A percentile compares a stretch with the other conserved stretches of the same genome.
Evolutionary conservation across 1,140 invertebrate genomes (phyloP).

Genomic region (Halictus rubicundus): DNA sequence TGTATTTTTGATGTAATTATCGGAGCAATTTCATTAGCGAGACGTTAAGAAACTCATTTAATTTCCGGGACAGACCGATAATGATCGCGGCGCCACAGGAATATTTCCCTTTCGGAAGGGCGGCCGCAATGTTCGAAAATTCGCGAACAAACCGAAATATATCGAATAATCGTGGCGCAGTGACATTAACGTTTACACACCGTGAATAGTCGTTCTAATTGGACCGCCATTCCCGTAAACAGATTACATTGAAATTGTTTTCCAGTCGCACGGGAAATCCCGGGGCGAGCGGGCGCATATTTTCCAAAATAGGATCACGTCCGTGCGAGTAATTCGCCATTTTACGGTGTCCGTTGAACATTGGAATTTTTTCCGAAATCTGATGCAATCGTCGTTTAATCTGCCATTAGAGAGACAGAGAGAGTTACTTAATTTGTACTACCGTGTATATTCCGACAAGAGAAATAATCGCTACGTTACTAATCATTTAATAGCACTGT

Average conservation of each 20-base stretch:
- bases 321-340: constrained; percentile 3
- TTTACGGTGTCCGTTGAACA: neutral
- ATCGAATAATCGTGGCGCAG: constrained; percentile 15
- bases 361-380: neutral
- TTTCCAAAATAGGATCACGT: neutral
- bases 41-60: neutral
- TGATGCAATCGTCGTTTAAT: neutral
- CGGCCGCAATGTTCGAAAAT: neutral
- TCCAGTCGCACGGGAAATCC: neutral
- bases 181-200: constrained; percentile 14
- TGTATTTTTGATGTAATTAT: neutral
- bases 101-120: constrained; percentile 18
- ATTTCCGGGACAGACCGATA: neutral
- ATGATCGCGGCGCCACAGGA: neutral
- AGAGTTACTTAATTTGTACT: too few species aligned
- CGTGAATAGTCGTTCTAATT: constrained; percentile 29
- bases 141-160: neutral
- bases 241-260: constrained; percentile 22
- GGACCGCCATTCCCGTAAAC: constrained; percentile 16
- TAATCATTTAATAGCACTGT: too few species aligned
- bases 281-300: neutral
- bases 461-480: too few species aligned
- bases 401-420: neutral
- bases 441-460: too few species aligned
- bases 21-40: neutral